Percentiles rank a stretch among this genome's conserved stretches.
phyloP scores from a whole-genome alignment of 2,888 invertebrate genomes.

The Epinotia demarniana region DNA sequence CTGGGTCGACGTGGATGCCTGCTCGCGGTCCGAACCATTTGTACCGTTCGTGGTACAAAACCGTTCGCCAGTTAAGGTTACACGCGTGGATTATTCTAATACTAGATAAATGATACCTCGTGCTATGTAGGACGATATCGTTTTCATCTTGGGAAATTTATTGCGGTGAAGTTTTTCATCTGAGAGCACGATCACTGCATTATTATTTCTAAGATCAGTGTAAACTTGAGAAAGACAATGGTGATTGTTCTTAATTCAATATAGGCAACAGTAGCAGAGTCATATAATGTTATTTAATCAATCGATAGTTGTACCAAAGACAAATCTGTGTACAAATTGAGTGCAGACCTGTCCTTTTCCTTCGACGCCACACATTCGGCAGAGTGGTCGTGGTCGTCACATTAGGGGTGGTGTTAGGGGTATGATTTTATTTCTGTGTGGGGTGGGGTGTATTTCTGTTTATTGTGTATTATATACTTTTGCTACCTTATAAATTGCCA shows the following conservation, averaged over 20 bases:
- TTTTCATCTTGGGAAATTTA: slow-evolving; percentile 46
- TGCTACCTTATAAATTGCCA: background rate
- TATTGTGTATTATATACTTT: too few species aligned
- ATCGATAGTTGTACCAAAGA: too few species aligned
- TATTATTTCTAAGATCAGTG: background rate
- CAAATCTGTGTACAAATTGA: too few species aligned
- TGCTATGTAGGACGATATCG: slow-evolving; percentile 59
- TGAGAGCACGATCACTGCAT: slow-evolving; percentile 10
- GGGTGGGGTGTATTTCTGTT: too few species aligned
- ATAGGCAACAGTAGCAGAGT: too few species aligned
- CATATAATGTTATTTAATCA: too few species aligned
- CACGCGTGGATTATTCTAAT: slow-evolving; percentile 64
- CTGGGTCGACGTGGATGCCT: slow-evolving; percentile 70
- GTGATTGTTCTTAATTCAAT: background rate
- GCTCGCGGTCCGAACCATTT: slow-evolving; percentile 71
- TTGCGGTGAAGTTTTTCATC: slow-evolving; percentile 29
- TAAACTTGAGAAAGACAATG: background rate
- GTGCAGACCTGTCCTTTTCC: too few species aligned
- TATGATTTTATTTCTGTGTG: too few species aligned
- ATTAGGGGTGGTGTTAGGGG: too few species aligned
- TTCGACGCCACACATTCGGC: too few species aligned
- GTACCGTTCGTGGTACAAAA: slow-evolving; percentile 62
- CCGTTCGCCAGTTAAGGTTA: slow-evolving; percentile 75
- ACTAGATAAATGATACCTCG: slow-evolving; percentile 68
- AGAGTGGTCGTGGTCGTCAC: too few species aligned